These are phyloP conservation scores for Cerceris rybyensis DNA, from an alignment of 2,888 invertebrate genomes.

Conservation along the genomic window DNA sequence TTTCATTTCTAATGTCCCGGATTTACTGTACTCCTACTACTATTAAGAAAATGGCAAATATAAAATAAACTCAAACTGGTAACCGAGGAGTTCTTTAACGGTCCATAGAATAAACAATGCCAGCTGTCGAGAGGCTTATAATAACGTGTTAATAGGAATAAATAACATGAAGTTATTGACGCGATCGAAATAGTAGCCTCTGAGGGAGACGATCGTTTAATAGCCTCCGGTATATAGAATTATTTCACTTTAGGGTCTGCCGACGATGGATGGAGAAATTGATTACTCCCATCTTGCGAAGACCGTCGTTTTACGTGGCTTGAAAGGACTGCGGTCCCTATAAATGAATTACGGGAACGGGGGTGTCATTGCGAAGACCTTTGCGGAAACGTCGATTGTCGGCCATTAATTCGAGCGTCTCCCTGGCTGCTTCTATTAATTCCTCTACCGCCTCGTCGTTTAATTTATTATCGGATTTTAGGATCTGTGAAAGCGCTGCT, in stretches of 20 bases:
- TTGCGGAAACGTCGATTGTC: slow-evolving; percentile 49
- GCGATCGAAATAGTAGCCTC: background rate
- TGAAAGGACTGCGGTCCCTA: slow-evolving; percentile 20
- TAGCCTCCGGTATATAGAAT: background rate
- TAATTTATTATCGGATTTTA: slow-evolving; percentile 28
- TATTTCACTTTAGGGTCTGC: background rate
- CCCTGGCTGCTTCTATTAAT: slow-evolving; percentile 35
- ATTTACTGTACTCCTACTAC: too few relatives aligned
- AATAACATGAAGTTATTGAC: too few relatives aligned
- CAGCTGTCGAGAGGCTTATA: too few relatives aligned
- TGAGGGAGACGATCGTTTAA: background rate
- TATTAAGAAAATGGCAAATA: too few relatives aligned
- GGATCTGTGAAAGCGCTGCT: slow-evolving; percentile 17
- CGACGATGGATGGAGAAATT: slow-evolving; percentile 28
- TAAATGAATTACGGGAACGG: slow-evolving; percentile 56
- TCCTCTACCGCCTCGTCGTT: slow-evolving; percentile 22
- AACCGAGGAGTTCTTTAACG: too few relatives aligned
- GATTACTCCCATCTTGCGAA: slow-evolving; percentile 19
- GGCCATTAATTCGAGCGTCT: slow-evolving; percentile 57
- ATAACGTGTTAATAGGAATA: too few relatives aligned
- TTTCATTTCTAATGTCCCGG: too few relatives aligned
- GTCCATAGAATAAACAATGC: too few relatives aligned
- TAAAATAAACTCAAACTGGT: too few relatives aligned
- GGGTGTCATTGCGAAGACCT: slow-evolving; percentile 25
- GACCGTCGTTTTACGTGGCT: slow-evolving; percentile 16